Evolutionary conservation across 1,140 invertebrate species (phyloP).

Genomic region (Aphelinus certus): DNA sequence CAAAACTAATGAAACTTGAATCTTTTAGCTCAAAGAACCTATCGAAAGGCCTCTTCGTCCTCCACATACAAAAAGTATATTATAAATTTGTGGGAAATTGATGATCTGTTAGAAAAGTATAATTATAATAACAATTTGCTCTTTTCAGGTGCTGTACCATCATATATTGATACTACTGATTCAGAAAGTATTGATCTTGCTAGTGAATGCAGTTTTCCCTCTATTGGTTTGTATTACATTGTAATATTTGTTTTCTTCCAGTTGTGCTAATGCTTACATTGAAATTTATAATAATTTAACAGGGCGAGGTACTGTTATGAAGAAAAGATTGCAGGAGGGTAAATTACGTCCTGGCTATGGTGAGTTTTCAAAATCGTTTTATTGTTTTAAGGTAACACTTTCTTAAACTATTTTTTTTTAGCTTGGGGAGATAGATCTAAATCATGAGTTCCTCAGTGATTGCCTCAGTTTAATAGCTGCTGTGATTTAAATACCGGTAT

Average conservation of each 20-base stretch:
- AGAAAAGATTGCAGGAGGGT: neutral
- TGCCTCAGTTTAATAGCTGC: too few species aligned
- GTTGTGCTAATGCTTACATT: neutral
- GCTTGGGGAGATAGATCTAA: too few species aligned
- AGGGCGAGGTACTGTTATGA: neutral
- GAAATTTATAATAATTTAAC: neutral
- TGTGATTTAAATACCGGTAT: too few species aligned
- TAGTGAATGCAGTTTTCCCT: conserved; percentile 32
- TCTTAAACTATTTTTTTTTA: too few species aligned
- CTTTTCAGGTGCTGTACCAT: conserved; percentile 8
- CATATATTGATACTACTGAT: neutral
- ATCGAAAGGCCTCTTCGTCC: conserved; percentile 38
- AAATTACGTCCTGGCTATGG: neutral
- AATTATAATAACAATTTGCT: neutral
- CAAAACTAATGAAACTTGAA: neutral
- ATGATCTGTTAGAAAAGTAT: neutral
- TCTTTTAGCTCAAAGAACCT: conserved; percentile 24
- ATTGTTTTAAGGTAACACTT: too few species aligned
- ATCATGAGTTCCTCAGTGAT: too few species aligned
- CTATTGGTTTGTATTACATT: conserved; percentile 23
- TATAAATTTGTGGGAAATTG: conserved; percentile 5
- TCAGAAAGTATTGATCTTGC: conserved; percentile 21
- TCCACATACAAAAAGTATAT: conserved; percentile 24
- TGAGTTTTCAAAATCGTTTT: neutral
- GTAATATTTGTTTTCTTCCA: too few species aligned